Percentiles rank a stretch among this genome's conserved stretches.
These are phyloP conservation scores for Antheraea assamensis DNA, from an alignment of 2,888 invertebrate species.

Conservation along the genomic window DNA sequence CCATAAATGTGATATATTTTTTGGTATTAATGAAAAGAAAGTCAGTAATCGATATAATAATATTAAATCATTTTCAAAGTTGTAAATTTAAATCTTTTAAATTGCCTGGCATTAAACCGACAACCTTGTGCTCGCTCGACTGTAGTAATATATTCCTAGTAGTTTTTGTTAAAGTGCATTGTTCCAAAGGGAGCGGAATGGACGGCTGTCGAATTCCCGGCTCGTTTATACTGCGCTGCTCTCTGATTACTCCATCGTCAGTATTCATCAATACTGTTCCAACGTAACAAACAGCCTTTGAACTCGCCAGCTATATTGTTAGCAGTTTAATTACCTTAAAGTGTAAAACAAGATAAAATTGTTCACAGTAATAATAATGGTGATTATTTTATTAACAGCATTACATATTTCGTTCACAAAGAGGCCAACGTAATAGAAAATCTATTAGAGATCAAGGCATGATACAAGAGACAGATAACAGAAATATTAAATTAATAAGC, in stretches of 20 bases:
- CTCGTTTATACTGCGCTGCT: background rate
- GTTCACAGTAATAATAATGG: background rate
- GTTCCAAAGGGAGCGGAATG: background rate
- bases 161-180: conserved; percentile 3
- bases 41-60: background rate
- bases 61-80: background rate
- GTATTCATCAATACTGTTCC: background rate
- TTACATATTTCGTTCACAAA: background rate
- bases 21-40: background rate
- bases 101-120: background rate
- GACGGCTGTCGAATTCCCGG: background rate
- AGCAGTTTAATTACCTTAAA: background rate
- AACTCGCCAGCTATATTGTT: background rate
- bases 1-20: background rate
- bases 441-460: background rate
- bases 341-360: background rate
- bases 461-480: background rate
- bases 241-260: background rate
- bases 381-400: background rate
- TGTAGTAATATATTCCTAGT: background rate
- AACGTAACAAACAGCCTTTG: background rate
- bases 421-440: too few species aligned
- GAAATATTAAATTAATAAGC: background rate
- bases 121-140: background rate
- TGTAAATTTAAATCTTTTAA: background rate